A percentile compares a stretch with the other conserved stretches of the same genome.
Conservation (phyloP, 2,888 invertebrate genomes). For the Flexamia atlantica region DNA sequence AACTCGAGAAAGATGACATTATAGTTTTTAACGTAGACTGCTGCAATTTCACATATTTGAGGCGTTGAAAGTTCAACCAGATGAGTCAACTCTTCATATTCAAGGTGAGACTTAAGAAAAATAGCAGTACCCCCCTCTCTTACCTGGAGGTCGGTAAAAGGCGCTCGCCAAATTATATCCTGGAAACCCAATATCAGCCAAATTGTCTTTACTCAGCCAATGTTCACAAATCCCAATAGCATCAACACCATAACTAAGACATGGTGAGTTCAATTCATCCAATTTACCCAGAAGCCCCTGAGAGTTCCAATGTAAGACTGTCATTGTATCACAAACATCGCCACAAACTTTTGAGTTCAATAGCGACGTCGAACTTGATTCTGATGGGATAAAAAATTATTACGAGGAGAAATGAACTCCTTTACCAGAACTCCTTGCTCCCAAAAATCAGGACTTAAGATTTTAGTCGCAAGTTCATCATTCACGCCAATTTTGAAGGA, state of each 20-base stretch:
- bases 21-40: too few species aligned
- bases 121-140: slow-evolving; percentile 39
- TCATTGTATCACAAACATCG: background rate
- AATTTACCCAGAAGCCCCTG: slow-evolving; percentile 27
- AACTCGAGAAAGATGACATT: too few species aligned
- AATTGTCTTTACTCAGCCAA: slow-evolving; percentile 7
- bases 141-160: slow-evolving; percentile 14
- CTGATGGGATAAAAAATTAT: slow-evolving; percentile 9
- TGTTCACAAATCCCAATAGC: slow-evolving; percentile 28
- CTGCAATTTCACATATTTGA: background rate
- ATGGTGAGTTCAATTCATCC: slow-evolving; percentile 18
- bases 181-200: background rate
- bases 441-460: slow-evolving; percentile 33
- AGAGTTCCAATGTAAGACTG: slow-evolving; percentile 1
- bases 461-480: background rate
- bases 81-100: background rate
- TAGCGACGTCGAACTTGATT: background rate
- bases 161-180: slow-evolving; percentile 7
- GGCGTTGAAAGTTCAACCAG: too few species aligned
- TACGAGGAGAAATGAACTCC: slow-evolving; percentile 22
- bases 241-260: background rate
- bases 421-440: background rate
- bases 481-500: slow-evolving; percentile 24
- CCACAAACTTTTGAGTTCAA: background rate
- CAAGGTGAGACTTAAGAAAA: background rate